These are phyloP conservation scores for Protosalanx chinensis DNA, from an alignment of 2,797 vertebrate species.

Conservation along the genomic window DNA sequence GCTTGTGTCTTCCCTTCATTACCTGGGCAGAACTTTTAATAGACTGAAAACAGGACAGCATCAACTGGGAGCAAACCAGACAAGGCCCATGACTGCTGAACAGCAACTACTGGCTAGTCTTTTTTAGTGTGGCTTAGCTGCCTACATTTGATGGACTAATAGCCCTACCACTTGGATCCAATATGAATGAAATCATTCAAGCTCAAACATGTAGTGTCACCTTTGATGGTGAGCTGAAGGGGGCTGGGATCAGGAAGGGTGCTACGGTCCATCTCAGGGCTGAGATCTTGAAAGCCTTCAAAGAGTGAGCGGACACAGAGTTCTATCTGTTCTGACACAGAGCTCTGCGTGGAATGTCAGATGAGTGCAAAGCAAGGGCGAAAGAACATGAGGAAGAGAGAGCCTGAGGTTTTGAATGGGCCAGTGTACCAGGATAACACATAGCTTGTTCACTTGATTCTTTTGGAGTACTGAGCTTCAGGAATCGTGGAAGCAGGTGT, in stretches of 20 bases:
- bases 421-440: constrained; percentile 56
- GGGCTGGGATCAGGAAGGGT: constrained; percentile 12
- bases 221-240: not conserved
- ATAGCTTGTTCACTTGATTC: constrained; percentile 44
- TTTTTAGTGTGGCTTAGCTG: not conserved
- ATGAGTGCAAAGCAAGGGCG: constrained; percentile 48
- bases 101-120: too few relatives aligned
- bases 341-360: constrained; percentile 55
- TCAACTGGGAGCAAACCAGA: too few relatives aligned
- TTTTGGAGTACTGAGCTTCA: constrained; percentile 47
- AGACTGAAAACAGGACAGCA: too few relatives aligned
- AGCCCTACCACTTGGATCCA: too few relatives aligned
- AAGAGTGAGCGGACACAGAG: constrained; percentile 44
- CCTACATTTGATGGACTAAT: too few relatives aligned
- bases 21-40: too few relatives aligned
- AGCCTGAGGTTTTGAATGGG: constrained; percentile 58
- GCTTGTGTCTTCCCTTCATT: too few relatives aligned
- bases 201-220: not conserved
- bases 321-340: constrained; percentile 45
- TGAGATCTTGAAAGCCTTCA: constrained; percentile 30
- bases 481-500: constrained; percentile 25
- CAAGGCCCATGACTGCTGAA: too few relatives aligned
- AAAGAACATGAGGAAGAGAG: constrained; percentile 7
- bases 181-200: too few relatives aligned
- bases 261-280: constrained; percentile 18